Percentiles rank a stretch among this genome's conserved stretches.
Evolutionary conservation across 2,797 vertebrate genomes (phyloP).

Genomic region (Falco concolor): DNA sequence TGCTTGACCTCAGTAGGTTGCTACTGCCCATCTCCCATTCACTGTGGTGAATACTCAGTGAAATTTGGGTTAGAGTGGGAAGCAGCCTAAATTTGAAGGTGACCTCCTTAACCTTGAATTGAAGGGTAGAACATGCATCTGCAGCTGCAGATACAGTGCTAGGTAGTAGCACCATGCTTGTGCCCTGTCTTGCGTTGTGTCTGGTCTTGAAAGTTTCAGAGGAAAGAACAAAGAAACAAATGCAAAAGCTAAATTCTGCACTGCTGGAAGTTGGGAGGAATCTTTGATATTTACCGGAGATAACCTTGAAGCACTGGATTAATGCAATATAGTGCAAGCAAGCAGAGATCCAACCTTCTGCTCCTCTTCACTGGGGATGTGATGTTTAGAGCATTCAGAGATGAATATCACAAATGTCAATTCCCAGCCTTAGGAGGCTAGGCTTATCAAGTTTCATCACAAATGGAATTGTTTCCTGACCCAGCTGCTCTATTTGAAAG

Average conservation of each 20-base stretch:
- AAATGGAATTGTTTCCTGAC: not conserved
- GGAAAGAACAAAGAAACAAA: not conserved
- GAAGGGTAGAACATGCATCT: not conserved
- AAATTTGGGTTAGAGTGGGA: not conserved
- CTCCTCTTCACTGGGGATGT: not conserved
- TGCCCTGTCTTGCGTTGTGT: not conserved
- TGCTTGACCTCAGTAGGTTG: not conserved
- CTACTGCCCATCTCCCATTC: not conserved
- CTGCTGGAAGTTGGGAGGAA: not conserved
- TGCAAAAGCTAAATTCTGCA: not conserved
- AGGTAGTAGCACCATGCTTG: not conserved
- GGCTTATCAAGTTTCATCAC: not conserved
- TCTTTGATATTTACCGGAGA: not conserved
- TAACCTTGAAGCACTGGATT: not conserved
- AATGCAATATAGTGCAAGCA: not conserved
- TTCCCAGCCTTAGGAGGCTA: not conserved
- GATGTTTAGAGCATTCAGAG: not conserved
- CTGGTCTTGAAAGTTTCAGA: not conserved
- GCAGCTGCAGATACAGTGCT: not conserved
- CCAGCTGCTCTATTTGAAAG: not conserved
- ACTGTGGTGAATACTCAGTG: not conserved
- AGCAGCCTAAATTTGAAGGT: not conserved
- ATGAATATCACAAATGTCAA: accelerated
- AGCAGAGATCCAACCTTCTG: not conserved
- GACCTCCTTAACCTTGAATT: not conserved